Base-by-base conservation (phyloP, 2,113 vertebrate species). In the Tychaedon coryphoeus region DNA sequence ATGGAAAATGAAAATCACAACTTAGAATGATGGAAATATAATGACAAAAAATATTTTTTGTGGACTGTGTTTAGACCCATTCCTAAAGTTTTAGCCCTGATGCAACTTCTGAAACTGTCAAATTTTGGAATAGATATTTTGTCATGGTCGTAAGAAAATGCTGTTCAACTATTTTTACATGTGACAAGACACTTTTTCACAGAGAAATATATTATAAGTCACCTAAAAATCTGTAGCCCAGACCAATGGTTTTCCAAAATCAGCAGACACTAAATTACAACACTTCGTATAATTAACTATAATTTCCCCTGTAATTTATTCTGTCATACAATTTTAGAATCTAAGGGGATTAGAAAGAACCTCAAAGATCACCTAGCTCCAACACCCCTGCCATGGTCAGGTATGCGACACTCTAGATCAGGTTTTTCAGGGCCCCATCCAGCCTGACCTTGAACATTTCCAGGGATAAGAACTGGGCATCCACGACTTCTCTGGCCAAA, bases 291-390 rank as follows among this genome's bases (percentile, higher is more conserved):
- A 65, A 70, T 51, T 65, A 70, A 29, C 13, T 57, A 24, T 36
- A 53, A 26, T 18, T 8, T 74, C 4, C 5, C 1, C 7, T 73
- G 31, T 67, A 58, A 47, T 34, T 72, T 79, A 19, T 72, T 57
- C 25, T 33, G 5, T 42, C 17, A 40, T 15, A 56, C 16, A 48
- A 20, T 34, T 5, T 17, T 26, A 25, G 11, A 48, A 56, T 26
- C 20, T 31, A 31, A 31, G 20, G 9, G 7, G 0, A 0, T 28
- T 65, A 34, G 42, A 65, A 64, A 31, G 17, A 64, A 56, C 7
- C 4, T 48, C 50, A 22, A 50, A 48, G 17, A 28, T 36, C 10
- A 36, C 31, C 25, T 34, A 15, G 31, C 18, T 88, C 17, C 34
- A 56, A 19, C 5, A 34, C 3, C 34, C 6, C 29, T 48, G 48